These are phyloP conservation scores for Fulica atra DNA, from an alignment of 2,113 vertebrate species.

Conservation along the genomic window DNA sequence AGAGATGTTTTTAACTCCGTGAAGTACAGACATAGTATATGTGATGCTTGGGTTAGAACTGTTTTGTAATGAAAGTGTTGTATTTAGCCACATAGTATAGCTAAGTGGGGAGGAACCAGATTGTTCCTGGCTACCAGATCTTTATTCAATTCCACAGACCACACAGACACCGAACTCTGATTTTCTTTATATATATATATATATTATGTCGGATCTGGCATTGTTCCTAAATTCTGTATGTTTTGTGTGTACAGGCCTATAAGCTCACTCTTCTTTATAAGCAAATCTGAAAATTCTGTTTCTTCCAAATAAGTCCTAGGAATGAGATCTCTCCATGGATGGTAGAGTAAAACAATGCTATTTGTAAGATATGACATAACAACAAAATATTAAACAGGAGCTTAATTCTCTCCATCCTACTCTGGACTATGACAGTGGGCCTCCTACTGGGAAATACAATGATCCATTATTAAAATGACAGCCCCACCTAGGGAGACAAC, in stretches of 20 bases:
- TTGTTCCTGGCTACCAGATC: constrained; percentile 11
- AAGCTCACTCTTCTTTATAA: background rate
- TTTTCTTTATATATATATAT: background rate
- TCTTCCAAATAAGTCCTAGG: constrained; percentile 2
- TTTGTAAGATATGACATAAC: constrained; percentile 35
- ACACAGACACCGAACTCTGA: background rate
- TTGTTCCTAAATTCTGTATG: background rate
- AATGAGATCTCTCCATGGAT: background rate
- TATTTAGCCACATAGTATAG: background rate
- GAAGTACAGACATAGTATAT: background rate
- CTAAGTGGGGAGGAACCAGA: background rate
- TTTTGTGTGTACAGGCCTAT: background rate
- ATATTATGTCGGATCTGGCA: constrained; percentile 17
- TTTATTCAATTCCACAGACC: constrained; percentile 12
- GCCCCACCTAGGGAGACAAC: constrained; percentile 56
- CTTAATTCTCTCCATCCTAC: constrained; percentile 41
- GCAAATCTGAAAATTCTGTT: constrained; percentile 25
- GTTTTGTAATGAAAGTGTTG: background rate
- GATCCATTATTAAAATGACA: constrained; percentile 64
- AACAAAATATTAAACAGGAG: constrained; percentile 52
- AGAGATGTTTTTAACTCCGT: background rate
- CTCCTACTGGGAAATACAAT: constrained; percentile 52
- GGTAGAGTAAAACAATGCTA: background rate
- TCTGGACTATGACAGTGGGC: background rate
- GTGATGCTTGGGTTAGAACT: background rate